Evolutionary conservation across 2,888 invertebrate genomes (phyloP).

Genomic region (Prosopocoilus inquinatus): DNA sequence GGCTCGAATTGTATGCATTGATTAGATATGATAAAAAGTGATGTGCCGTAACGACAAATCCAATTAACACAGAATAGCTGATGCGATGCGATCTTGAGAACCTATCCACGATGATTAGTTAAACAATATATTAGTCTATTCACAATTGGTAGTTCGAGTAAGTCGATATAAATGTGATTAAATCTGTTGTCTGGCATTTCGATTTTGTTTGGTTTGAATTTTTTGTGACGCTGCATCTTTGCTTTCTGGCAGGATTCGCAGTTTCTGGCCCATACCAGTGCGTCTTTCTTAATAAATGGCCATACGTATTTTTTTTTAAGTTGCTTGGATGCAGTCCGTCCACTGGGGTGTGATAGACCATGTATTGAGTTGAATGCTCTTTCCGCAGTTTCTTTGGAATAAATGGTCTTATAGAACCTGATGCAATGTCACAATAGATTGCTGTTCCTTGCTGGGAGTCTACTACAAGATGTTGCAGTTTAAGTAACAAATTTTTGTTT

Average conservation of each 20-base stretch:
- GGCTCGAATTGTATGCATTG: conserved; percentile 36
- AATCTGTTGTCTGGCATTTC: conserved; percentile 35
- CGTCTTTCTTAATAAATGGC: conserved; percentile 9
- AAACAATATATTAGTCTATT: conserved; percentile 35
- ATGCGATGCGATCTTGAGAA: conserved; percentile 37
- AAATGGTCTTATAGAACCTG: too few species aligned
- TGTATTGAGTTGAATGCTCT: too few species aligned
- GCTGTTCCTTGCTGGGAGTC: too few species aligned
- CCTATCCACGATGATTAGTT: conserved; percentile 40
- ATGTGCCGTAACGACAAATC: conserved; percentile 34
- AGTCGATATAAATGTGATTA: conserved; percentile 47
- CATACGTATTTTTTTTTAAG: conserved; percentile 13
- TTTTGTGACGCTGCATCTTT: conserved; percentile 37
- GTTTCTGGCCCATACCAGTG: conserved; percentile 1
- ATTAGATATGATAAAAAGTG: conserved; percentile 36
- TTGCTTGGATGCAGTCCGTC: conserved; percentile 5
- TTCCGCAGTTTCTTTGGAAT: too few species aligned
- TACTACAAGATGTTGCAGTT: too few species aligned
- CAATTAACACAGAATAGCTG: conserved; percentile 32
- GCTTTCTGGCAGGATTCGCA: conserved; percentile 34
- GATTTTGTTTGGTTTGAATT: conserved; percentile 23
- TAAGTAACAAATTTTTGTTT: too few species aligned
- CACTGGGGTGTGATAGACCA: too few species aligned
- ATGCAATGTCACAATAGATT: too few species aligned
- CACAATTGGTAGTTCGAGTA: conserved; percentile 45